These are phyloP conservation scores for Geotria australis DNA, from an alignment of 2,797 vertebrate genomes.

Conservation along the genomic window DNA sequence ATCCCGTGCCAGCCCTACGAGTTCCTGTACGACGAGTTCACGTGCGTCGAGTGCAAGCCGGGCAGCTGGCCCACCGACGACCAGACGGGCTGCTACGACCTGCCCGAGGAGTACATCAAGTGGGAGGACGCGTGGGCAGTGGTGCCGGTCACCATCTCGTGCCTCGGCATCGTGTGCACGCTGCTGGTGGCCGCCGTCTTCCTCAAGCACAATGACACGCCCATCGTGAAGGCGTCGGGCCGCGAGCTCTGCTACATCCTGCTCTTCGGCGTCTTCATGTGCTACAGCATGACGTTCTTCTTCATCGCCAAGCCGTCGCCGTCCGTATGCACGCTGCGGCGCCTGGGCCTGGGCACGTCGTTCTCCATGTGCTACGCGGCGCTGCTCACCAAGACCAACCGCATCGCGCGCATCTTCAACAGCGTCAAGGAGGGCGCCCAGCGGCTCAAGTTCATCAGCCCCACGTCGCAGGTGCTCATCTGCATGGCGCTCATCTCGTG, in stretches of 20 bases:
- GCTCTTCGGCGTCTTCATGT: constrained; percentile 63
- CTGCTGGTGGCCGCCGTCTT: constrained; percentile 59
- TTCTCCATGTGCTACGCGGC: constrained; percentile 89
- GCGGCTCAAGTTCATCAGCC: constrained; percentile 73
- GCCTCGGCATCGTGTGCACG: constrained; percentile 64
- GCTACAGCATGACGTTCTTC: constrained; percentile 91
- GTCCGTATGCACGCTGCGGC: constrained; percentile 48
- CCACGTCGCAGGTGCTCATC: constrained; percentile 69
- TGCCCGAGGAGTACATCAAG: constrained; percentile 79
- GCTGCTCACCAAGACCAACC: constrained; percentile 84
- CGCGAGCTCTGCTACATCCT: constrained; percentile 89
- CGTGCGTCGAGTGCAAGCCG: constrained; percentile 57
- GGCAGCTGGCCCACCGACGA: constrained; percentile 72
- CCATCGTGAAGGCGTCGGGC: constrained; percentile 78
- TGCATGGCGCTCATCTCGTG: constrained; percentile 74
- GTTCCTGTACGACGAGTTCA: constrained; percentile 65
- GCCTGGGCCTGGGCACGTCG: constrained; percentile 60
- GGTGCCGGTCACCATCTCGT: constrained; percentile 65
- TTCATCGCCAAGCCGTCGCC: constrained; percentile 77
- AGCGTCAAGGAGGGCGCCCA: constrained; percentile 69
- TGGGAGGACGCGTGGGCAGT: constrained; percentile 89
- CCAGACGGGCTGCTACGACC: constrained; percentile 54
- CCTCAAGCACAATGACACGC: constrained; percentile 54
- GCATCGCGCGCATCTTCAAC: constrained; percentile 75
- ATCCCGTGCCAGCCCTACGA: constrained; percentile 78